Conservation (phyloP, 2,113 vertebrate species). For the Alethe diademata region DNA sequence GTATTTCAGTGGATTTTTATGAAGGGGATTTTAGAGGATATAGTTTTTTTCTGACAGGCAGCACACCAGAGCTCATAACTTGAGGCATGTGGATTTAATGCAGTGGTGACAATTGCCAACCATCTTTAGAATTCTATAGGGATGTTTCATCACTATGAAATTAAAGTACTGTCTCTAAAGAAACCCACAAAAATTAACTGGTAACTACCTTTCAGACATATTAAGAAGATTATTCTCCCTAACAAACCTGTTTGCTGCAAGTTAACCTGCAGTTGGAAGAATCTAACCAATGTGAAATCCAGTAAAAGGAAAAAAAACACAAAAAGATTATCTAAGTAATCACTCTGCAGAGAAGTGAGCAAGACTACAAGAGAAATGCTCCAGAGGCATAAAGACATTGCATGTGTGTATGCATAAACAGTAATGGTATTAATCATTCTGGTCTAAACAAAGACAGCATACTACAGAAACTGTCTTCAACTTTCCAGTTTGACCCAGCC, state of each 20-base stretch:
- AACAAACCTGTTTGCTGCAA: background rate
- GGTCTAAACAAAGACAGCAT: background rate
- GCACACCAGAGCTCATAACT: background rate
- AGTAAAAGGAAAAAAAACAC: background rate
- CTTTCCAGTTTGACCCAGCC: background rate
- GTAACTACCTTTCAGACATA: background rate
- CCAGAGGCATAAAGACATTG: background rate
- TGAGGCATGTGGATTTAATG: background rate
- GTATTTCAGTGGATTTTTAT: background rate
- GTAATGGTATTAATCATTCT: background rate
- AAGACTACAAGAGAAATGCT: background rate
- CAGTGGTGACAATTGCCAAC: background rate
- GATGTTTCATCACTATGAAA: background rate
- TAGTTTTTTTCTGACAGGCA: background rate
- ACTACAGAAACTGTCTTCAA: background rate
- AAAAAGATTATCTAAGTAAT: background rate
- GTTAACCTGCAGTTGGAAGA: background rate
- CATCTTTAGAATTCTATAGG: background rate
- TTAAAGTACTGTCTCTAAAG: background rate
- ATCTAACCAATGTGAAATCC: background rate
- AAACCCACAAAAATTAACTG: background rate
- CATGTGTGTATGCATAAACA: background rate
- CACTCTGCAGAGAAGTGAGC: background rate
- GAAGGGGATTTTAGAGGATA: background rate
- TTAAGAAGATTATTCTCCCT: background rate